Evolutionary conservation across 1,140 invertebrate species (phyloP), one percentile per base, ranked within the genome.

Genomic region (Dinothrombium tinctorium): DNA sequence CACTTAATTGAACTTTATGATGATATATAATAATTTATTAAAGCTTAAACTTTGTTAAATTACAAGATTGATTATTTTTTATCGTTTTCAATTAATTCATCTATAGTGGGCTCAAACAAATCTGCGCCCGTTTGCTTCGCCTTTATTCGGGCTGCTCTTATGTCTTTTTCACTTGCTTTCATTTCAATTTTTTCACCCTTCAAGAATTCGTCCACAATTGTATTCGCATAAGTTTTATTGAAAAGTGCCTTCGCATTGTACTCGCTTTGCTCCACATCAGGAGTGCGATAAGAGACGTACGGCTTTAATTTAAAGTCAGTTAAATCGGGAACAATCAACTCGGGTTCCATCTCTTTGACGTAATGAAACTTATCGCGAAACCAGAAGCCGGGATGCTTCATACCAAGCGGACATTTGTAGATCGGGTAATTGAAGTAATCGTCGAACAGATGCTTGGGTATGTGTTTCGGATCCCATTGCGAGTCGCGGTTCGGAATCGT

Each of bases 311-410:
- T 56, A 37, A 68, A 71, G 46, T 64, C 70, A 48, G 67, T 73
- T 4, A 95, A 59, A 56, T 90, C 72, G 2, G 89, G 89, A 14
- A 94, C 86, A 45, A 95, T 71, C 12, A 94, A 53, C 55, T 92
- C 76, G 9, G 86, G 83, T 46, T 87, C 71, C 71, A 76, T 82
- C 68, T 94, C 86, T n/a, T 73, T 72, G 14, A 92, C 52, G 31
- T 50, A 45, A 3, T 72, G 57, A 56, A 68, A 79, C 12, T 48
- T 40, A 21, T 19, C 31, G 6, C 28, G 22, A 31, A 48, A 43
- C 42, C 47, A 48, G 21, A 29, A 29, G 4, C 47, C 47, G 4
- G 47, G 47, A 12, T 29, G 41, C n/a, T 47, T 24, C 3, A 45
- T 24, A n/a, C 37, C 37, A 14, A 38, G 19, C 2, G 37, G 37